Conservation (phyloP, 2,797 vertebrate genomes). For the Eulemur rubriventer region DNA sequence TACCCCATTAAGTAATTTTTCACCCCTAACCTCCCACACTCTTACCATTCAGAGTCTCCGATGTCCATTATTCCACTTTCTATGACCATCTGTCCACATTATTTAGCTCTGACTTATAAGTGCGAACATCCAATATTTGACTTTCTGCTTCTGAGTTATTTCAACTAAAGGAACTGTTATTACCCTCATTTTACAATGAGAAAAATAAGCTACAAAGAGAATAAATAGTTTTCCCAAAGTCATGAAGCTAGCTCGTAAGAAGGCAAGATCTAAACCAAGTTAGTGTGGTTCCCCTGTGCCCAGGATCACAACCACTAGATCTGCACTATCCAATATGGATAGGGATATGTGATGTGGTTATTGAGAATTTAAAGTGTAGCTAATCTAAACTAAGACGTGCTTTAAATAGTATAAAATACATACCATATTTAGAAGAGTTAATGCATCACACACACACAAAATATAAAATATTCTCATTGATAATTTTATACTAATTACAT, state of each 20-base stretch:
- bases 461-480: not conserved
- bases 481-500: not conserved
- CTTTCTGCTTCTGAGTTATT: not conserved
- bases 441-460: not conserved
- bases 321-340: not conserved
- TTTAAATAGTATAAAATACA: slow-evolving; percentile 27
- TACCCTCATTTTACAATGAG: not conserved
- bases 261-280: not conserved
- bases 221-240: not conserved
- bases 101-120: not conserved
- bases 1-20: not conserved
- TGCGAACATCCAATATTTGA: not conserved
- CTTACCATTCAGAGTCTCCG: not conserved
- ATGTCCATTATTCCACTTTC: not conserved
- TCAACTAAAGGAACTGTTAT: not conserved
- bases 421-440: not conserved
- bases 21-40: not conserved
- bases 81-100: not conserved
- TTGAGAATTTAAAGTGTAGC: not conserved
- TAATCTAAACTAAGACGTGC: not conserved
- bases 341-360: not conserved
- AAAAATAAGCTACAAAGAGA: slow-evolving; percentile 4
- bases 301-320: not conserved
- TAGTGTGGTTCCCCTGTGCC: not conserved
- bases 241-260: not conserved